A percentile compares a stretch with the other conserved stretches of the same genome.
Evolutionary conservation across 1,140 invertebrate species (phyloP).

Genomic region (Mamestra configurata): DNA sequence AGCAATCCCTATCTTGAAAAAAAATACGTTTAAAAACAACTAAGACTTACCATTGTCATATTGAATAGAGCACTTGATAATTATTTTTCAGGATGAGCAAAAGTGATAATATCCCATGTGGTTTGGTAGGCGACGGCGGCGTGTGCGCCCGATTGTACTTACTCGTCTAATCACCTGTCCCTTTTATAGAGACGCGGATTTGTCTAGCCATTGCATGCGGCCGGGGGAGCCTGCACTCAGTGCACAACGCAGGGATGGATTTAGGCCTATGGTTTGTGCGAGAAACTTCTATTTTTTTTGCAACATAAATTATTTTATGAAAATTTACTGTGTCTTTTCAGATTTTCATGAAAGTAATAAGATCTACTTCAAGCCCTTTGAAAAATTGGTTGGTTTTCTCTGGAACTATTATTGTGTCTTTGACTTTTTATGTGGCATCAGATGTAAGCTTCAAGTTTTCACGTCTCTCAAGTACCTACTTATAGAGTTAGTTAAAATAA

Average conservation of each 20-base stretch:
- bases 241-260: conserved; percentile 78
- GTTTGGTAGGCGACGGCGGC: conserved; percentile 70
- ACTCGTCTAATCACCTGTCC: conserved; percentile 83
- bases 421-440: too few species aligned
- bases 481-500: too few species aligned
- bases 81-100: conserved; percentile 62
- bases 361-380: too few species aligned
- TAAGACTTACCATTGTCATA: conserved; percentile 76
- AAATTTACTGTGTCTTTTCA: too few species aligned
- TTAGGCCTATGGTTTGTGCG: conserved; percentile 40
- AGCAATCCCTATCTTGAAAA: neutral
- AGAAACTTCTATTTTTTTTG: neutral
- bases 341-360: neutral
- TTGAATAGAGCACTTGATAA: conserved; percentile 53
- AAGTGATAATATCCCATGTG: conserved; percentile 76
- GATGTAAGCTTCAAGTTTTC: too few species aligned
- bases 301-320: neutral
- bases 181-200: conserved; percentile 86
- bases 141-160: conserved; percentile 83
- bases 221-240: conserved; percentile 80
- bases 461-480: too few species aligned
- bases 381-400: too few species aligned
- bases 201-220: conserved; percentile 83
- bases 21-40: neutral
- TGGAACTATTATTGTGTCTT: too few species aligned